Evolutionary conservation across 92 coral and sea anemone genomes (phyloP).

Genomic region (Phenganax marumi): DNA sequence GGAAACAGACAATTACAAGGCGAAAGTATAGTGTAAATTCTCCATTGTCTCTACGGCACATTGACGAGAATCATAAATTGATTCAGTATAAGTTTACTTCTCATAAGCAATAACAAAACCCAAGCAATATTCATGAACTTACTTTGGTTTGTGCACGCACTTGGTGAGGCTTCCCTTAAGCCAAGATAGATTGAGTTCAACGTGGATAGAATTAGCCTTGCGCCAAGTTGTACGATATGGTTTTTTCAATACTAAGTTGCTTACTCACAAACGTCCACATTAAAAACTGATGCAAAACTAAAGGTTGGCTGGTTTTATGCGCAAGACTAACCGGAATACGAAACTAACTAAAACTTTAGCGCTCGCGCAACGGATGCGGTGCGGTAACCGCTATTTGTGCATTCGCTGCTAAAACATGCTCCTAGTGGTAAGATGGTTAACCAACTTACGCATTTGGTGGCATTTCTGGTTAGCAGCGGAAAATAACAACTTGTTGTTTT

Average conservation of each 20-base stretch:
- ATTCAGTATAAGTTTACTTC: too few species aligned
- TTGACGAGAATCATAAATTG: constrained; percentile 60
- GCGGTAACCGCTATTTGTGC: neutral
- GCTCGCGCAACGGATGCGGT: neutral
- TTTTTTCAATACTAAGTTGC: neutral
- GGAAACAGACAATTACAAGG: constrained; percentile 52
- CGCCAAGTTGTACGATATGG: neutral
- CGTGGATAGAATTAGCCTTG: neutral
- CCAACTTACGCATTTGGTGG: neutral
- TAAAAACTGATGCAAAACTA: neutral
- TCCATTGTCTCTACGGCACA: constrained; percentile 63
- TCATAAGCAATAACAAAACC: too few species aligned
- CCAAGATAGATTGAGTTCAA: neutral
- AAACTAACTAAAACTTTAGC: neutral
- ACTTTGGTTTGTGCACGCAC: neutral
- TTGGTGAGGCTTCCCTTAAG: neutral
- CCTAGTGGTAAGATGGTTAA: neutral
- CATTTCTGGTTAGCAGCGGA: neutral
- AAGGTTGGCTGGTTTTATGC: neutral
- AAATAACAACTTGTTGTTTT: neutral
- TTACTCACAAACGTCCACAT: neutral
- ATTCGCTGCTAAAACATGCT: neutral
- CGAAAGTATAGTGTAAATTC: constrained; percentile 55
- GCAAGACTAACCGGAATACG: too few species aligned
- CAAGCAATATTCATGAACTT: neutral